These are phyloP conservation scores for Listrodromus nycthemerus DNA, from an alignment of 2,888 invertebrate genomes.

Conservation along the genomic window DNA sequence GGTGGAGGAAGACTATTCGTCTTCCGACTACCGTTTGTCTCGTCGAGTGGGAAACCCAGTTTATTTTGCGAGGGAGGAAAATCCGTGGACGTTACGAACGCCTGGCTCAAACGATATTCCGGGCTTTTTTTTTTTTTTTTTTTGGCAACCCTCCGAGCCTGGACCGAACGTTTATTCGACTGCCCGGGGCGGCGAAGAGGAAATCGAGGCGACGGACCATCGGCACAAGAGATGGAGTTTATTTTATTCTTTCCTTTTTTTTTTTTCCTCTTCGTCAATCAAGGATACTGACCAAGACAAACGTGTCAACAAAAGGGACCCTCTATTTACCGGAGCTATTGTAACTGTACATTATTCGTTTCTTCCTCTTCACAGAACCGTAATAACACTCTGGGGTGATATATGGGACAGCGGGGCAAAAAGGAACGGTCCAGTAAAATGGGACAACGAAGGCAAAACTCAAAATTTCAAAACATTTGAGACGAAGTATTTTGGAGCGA, in stretches of 20 bases:
- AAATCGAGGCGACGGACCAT: constrained; percentile 40
- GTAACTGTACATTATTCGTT: constrained; percentile 25
- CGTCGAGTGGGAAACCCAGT: constrained; percentile 41
- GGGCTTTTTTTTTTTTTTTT: constrained; percentile 43
- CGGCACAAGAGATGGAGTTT: background rate
- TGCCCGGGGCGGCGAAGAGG: constrained; percentile 4
- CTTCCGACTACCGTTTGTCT: constrained; percentile 57
- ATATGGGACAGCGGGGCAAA: background rate
- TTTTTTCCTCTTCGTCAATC: constrained; percentile 33
- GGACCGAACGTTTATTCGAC: constrained; percentile 22
- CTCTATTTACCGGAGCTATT: constrained; percentile 42
- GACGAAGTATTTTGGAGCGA: too few species aligned
- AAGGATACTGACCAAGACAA: constrained; percentile 35
- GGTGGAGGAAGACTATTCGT: constrained; percentile 42
- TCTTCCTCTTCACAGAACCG: constrained; percentile 7
- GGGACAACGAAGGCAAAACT: too few species aligned
- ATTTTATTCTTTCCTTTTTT: constrained; percentile 14
- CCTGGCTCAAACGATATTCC: constrained; percentile 41
- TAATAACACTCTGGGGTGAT: background rate
- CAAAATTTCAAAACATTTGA: too few species aligned
- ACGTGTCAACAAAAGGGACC: constrained; percentile 27
- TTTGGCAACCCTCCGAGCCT: background rate
- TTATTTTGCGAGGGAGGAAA: constrained; percentile 46
- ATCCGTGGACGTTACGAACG: constrained; percentile 46
- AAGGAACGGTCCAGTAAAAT: too few species aligned